Base-by-base conservation (phyloP, 2,888 invertebrate species). In the Elgonia sp. region DNA sequence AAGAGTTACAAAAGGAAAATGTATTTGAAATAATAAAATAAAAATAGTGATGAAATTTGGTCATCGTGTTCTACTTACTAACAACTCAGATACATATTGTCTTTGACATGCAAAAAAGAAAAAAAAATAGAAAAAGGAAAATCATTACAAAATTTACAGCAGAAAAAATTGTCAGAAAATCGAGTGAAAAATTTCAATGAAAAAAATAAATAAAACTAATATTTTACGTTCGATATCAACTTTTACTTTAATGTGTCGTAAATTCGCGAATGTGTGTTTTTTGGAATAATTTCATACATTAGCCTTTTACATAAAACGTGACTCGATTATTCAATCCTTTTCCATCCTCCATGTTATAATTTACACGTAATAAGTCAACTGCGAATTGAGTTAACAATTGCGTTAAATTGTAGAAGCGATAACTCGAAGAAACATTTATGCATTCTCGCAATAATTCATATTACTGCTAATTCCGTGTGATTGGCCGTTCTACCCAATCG, bases 371-470 rank as follows among this genome's bases (percentile, higher is more conserved):
- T 62, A 46, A 9, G 46, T 9, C 75, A 62, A 29, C n/a, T 46
- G 62, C 16, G 21, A 62, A 29, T 29, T 46, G 62, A 21, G 21
- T 62, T 21, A 69, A 46, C 46, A 50, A 69, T 69, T 50, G 39
- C 16, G 14, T 72, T 72, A 53, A 5, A 53, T 53, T 60, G 29
- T 29, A 29, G 20, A 69, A 72, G 72, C 40, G 72, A 72, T 72
- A 72, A 72, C 18, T 40, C 57, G 6, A 39, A 46, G 72, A 62
- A 62, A 29, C 46, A 16, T 1, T 29, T 29, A 29, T 18, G 40
- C 21, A 37, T 42, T 75, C 46, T n/a, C 29, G 62, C 39, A 46
- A 75, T 75, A 46, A 75, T 62, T 62, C 40, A 29, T 46, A 75
- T 46, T 46, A 46, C 46, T 29, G 14, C 18, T 60, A 62, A 75